Evolutionary conservation across 1,140 invertebrate genomes (phyloP).

Genomic region (Diabrotica virgifera): DNA sequence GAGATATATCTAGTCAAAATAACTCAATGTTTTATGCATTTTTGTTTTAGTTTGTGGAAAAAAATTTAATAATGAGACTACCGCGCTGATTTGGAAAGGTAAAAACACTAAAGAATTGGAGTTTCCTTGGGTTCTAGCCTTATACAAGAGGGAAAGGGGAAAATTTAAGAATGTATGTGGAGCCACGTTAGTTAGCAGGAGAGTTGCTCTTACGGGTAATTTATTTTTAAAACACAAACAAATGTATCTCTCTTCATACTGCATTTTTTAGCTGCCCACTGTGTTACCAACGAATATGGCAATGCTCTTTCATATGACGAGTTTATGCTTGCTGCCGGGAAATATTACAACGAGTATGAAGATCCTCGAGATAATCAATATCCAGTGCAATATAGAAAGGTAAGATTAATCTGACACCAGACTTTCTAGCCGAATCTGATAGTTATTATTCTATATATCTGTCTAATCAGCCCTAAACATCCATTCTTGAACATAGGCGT

Average conservation of each 20-base stretch:
- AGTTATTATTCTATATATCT: no score
- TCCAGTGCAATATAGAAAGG: conserved; percentile 7
- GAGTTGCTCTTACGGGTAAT: conserved; percentile 6
- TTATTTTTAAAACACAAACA: neutral
- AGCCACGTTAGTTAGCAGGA: neutral
- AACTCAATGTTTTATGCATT: neutral
- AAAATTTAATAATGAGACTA: neutral
- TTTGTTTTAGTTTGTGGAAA: conserved; percentile 14
- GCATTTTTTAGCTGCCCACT: conserved; percentile 35
- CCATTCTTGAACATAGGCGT: no score
- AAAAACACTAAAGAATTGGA: neutral
- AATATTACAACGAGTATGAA: conserved; percentile 33
- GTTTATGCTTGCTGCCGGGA: conserved; percentile 31
- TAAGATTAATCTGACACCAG: neutral
- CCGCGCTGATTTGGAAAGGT: neutral
- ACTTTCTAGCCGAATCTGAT: no score
- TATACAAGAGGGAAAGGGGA: neutral
- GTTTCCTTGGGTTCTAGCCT: conserved; percentile 7
- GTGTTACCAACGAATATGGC: conserved; percentile 25
- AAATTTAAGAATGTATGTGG: conserved; percentile 6
- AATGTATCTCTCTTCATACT: no score
- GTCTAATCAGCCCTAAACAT: no score
- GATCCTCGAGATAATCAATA: conserved; percentile 21
- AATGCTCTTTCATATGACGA: conserved; percentile 9
- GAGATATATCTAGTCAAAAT: no score